A percentile compares a stretch with the other conserved stretches of the same genome.
Conservation (phyloP, 2,797 vertebrate species). For the Etheostoma perlongum region DNA sequence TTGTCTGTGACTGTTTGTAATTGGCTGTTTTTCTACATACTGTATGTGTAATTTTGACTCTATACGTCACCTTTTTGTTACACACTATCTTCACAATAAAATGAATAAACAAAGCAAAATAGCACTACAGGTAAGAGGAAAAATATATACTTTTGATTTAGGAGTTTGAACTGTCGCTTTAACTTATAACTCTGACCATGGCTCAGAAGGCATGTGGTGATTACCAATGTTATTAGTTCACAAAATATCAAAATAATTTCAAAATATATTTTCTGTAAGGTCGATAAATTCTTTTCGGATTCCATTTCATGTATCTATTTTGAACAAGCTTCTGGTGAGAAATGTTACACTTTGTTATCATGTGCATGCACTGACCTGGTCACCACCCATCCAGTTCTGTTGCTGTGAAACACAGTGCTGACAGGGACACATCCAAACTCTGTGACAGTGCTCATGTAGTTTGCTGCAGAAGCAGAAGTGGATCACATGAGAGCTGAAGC, state of each 20-base stretch:
- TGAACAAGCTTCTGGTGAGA: neutral
- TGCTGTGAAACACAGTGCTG: constrained; percentile 44
- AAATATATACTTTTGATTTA: too few relatives aligned
- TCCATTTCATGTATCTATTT: neutral
- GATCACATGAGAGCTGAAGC: constrained; percentile 8
- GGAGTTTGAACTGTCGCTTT: neutral
- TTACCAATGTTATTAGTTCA: neutral
- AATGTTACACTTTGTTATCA: neutral
- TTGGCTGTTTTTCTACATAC: too few relatives aligned
- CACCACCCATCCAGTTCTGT: constrained; percentile 56
- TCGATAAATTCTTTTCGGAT: neutral
- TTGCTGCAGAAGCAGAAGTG: constrained; percentile 54
- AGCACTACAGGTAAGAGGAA: too few relatives aligned
- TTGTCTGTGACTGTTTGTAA: too few relatives aligned
- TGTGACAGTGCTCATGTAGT: constrained; percentile 74
- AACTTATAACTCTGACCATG: neutral
- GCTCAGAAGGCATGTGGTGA: neutral
- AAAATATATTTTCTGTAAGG: neutral
- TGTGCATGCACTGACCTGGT: constrained; percentile 63
- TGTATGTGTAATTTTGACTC: too few relatives aligned
- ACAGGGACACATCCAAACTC: constrained; percentile 81
- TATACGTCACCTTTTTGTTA: too few relatives aligned
- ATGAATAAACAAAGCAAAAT: too few relatives aligned
- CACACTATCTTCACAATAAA: too few relatives aligned
- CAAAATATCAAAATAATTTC: too few relatives aligned